These are phyloP conservation scores for Cryptoleucopteryx plumbea DNA, from an alignment of 2,113 vertebrate genomes.

Conservation along the genomic window DNA sequence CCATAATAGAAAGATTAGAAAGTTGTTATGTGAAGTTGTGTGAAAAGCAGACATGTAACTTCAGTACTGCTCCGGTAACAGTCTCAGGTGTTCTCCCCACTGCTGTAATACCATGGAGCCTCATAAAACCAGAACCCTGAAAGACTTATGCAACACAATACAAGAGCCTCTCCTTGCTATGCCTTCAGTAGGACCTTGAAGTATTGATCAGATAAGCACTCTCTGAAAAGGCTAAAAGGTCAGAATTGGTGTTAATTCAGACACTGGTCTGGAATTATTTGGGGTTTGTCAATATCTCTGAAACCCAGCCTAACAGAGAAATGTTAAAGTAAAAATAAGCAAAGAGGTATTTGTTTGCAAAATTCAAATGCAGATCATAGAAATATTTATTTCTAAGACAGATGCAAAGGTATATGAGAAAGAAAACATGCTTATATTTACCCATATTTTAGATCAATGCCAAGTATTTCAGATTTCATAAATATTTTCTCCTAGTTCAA, in stretches of 20 bases:
- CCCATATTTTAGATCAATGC: background rate
- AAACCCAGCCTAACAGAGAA: background rate
- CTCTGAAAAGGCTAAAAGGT: background rate
- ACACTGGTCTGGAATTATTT: background rate
- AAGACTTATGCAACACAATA: background rate
- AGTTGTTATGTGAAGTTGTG: background rate
- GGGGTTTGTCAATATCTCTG: background rate
- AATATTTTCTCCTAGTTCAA: background rate
- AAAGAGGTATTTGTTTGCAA: background rate
- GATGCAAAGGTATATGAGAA: background rate
- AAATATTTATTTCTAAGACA: background rate
- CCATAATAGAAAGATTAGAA: background rate
- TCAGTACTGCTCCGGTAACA: background rate
- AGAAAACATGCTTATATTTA: background rate
- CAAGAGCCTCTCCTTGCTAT: background rate
- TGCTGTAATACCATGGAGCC: background rate
- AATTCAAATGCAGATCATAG: background rate
- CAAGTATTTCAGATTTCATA: background rate
- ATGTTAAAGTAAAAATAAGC: background rate
- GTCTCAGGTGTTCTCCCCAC: background rate
- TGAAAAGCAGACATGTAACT: background rate
- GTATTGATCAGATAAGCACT: background rate
- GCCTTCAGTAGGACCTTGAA: background rate
- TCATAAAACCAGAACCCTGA: background rate
- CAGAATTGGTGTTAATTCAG: background rate